Base-by-base conservation (phyloP, 2,888 invertebrate species). In the Seladonia tumulorum region DNA sequence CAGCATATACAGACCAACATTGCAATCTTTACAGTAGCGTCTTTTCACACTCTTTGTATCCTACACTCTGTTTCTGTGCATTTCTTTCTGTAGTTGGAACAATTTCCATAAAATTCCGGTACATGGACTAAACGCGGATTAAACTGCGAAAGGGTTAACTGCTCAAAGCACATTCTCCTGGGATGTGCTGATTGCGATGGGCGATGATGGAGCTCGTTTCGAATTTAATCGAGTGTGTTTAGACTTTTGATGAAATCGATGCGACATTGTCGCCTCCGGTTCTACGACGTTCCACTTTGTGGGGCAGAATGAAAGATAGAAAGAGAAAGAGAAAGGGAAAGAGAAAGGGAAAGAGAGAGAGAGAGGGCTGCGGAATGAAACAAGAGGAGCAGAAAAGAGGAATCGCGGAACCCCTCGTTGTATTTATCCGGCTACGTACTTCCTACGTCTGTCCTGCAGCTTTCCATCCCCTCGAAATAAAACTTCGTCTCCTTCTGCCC, bases 401-500 rank as follows among this genome's bases (percentile, higher is more conserved):
- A 91, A 90, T 91, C 89, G 87, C 90, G 87, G 89, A 89, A 83
- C 87, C 90, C 90, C 88, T 86, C 80, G 81, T 87, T 87, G 90
- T 90, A 92, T 92, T 92, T 92, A 92, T 92, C 91, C 90, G 91
- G 78, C 91, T 88, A 89, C 90, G 90, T 90, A 91, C 89, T 91
- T 91, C 90, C 91, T 91, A 89, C 87, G 91, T 92, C 92, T 91
- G 92, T 92, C 89, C 91, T 79, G 88, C 76, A 45, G 82, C 79
- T 82, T 82, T 83, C 74, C 86, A 83, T 88, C 90, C 73, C 89
- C 83, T 90, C 81, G 88, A 91, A 92, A 91, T 90, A 91, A 92
- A 92, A 91, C 89, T 89, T 87, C 83, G 88, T 80, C 79, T 79
- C 85, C 81, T 74, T 74, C 86, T 66, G 39, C 73, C 47, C 29